Conservation (phyloP, 2,113 vertebrate genomes). For the Panthera leo region DNA sequence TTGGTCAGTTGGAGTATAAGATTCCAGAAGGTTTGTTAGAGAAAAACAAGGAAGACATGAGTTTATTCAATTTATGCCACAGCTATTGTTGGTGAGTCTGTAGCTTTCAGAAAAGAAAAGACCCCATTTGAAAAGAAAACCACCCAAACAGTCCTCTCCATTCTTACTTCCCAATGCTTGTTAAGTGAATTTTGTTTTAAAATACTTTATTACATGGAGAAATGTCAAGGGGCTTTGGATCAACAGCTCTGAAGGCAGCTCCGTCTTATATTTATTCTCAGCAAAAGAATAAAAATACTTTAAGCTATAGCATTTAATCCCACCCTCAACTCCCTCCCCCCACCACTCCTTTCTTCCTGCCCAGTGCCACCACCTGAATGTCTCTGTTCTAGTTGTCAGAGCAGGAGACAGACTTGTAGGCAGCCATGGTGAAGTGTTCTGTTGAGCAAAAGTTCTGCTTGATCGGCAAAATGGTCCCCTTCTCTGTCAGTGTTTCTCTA, state of each 20-base stretch:
- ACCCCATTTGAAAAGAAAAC: constrained; percentile 28
- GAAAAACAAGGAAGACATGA: not conserved
- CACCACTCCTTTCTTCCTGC: accelerated
- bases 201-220: constrained; percentile 24
- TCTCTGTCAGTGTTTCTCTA: not conserved
- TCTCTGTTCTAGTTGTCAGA: not conserved
- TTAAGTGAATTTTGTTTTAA: constrained; percentile 38
- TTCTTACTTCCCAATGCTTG: constrained; percentile 14
- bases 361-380: not conserved
- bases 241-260: not conserved
- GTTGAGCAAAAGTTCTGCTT: not conserved
- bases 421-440: not conserved
- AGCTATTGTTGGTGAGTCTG: not conserved
- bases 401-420: not conserved
- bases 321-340: accelerated
- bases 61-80: not conserved
- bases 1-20: not conserved
- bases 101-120: constrained; percentile 33
- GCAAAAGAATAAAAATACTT: constrained; percentile 7
- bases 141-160: not conserved
- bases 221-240: not conserved
- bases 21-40: not conserved
- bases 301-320: not conserved
- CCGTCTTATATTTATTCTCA: constrained; percentile 1
- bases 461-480: not conserved